Evolutionary conservation across 2,797 vertebrate species (phyloP), one percentile per base, ranked within the genome.

Genomic region (Atherinosoma microstoma): DNA sequence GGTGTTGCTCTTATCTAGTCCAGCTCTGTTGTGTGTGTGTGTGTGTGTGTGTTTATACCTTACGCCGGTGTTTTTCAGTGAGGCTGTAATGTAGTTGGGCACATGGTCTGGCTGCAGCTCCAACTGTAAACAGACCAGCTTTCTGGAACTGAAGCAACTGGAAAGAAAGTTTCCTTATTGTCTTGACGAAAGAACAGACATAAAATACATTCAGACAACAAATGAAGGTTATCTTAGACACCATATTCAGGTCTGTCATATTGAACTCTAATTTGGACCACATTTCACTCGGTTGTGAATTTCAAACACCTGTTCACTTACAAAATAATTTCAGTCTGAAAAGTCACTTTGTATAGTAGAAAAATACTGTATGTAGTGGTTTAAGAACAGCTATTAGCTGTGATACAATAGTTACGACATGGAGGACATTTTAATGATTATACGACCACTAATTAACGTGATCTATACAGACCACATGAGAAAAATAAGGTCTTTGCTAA

Each of bases 121-220:
- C 95, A 58, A 94, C 78, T 20, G 94, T 91, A 61, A 93, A 94
- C 81, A 93, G 73, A 67, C 94, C 90, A 16, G 96, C 94, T 79
- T 90, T 94, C 82, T 94, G 92, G 87, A 98, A 98, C 81, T 94
- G 94, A 86, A 98, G 94, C 79, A 97, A 81, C 96, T 97, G 67
- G 1, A 76, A 66, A 76, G 2, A 81, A 9, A 61, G 4, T 15
- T 40, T n/a, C 51, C 27, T 71, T 15, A 47, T 59, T 8, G 67
- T 29, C 8, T 27, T n/a, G 1, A 8, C 34, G 29, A 62, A 9
- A 71, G 13, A 63, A 61, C 15, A 79, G 60, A 57, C 30, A 29
- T 10, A 3, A 32, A n/a, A 2, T 3, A 58, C 16, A 47, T 73
- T 12, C 9, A 70, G 32, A 34, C 13, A 24, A 27, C 27, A 64